These are phyloP conservation scores for Volucella inanis DNA, from an alignment of 2,888 invertebrate genomes.

Conservation along the genomic window DNA sequence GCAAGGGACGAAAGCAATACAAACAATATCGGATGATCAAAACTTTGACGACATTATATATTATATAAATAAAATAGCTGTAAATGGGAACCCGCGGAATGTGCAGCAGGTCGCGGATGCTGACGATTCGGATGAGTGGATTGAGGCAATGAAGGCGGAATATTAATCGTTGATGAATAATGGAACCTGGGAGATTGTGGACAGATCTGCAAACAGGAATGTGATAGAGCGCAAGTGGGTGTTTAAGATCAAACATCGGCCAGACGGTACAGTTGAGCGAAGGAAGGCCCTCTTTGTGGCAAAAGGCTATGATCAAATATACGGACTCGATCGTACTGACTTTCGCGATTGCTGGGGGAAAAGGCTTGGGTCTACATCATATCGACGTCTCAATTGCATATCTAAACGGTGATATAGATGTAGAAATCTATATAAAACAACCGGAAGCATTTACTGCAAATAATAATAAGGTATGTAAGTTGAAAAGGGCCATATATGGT, in stretches of 20 bases:
- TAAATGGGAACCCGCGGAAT: too few relatives aligned
- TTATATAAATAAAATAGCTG: too few relatives aligned
- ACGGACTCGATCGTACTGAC: slow-evolving; percentile 11
- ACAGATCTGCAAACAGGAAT: slow-evolving; percentile 14
- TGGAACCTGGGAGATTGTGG: slow-evolving; percentile 30
- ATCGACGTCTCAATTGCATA: too few relatives aligned
- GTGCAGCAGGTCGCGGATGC: too few relatives aligned
- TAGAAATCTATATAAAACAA: too few relatives aligned
- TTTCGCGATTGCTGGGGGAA: slow-evolving; percentile 19
- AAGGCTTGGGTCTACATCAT: slow-evolving; percentile 1
- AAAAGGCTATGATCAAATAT: slow-evolving; percentile 5
- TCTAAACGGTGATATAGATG: too few relatives aligned
- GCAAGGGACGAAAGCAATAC: too few relatives aligned
- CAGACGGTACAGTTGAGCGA: too few relatives aligned
- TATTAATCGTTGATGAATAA: slow-evolving; percentile 27
- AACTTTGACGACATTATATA: too few relatives aligned
- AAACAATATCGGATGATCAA: too few relatives aligned
- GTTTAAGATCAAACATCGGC: not conserved
- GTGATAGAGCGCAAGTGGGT: slow-evolving; percentile 25
- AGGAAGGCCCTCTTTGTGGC: slow-evolving; percentile 21
- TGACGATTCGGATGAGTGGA: slow-evolving; percentile 6
- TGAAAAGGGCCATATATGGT: slow-evolving; percentile 26
- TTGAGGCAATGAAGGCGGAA: slow-evolving; percentile 15
- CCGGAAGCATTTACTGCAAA: too few relatives aligned
- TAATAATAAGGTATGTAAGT: too few relatives aligned